Percentiles rank a stretch among this genome's conserved stretches.
Evolutionary conservation across 1,140 invertebrate species (phyloP).

Genomic region (Drosophila fuyamai): DNA sequence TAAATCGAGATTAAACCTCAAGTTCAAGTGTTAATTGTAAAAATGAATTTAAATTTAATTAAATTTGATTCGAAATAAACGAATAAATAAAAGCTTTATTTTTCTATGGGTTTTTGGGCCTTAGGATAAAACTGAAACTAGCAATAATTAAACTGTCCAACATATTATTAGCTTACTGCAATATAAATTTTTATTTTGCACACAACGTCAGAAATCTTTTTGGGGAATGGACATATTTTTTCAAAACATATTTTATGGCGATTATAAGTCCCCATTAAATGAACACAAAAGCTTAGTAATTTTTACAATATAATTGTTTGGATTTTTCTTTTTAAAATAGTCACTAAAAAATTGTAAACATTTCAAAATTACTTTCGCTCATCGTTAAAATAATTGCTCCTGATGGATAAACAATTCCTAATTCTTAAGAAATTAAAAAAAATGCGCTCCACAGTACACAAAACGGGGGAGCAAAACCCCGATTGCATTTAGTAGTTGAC

Average conservation of each 20-base stretch:
- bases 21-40: constrained; percentile 74
- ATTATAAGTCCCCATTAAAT: constrained; percentile 3
- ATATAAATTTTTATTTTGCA: constrained; percentile 19
- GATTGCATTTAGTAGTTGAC: constrained; percentile 64
- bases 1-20: constrained; percentile 54
- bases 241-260: not conserved
- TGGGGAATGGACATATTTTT: not conserved
- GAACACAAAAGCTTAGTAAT: constrained; percentile 4
- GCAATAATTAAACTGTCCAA: not conserved
- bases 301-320: constrained; percentile 41
- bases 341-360: constrained; percentile 61
- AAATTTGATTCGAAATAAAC: constrained; percentile 44
- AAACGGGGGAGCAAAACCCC: constrained; percentile 14
- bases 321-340: constrained; percentile 39
- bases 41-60: constrained; percentile 50
- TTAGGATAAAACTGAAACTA: not conserved
- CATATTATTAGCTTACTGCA: not conserved
- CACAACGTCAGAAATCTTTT: not conserved
- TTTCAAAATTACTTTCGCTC: constrained; percentile 41
- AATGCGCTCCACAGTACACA: constrained; percentile 42
- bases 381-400: constrained; percentile 25
- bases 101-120: not conserved
- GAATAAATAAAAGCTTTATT: not conserved
- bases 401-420: constrained; percentile 14
- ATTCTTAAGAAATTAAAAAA: constrained; percentile 50